Evolutionary conservation across 2,888 invertebrate species (phyloP).

Genomic region (Himalopsyche japonica): DNA sequence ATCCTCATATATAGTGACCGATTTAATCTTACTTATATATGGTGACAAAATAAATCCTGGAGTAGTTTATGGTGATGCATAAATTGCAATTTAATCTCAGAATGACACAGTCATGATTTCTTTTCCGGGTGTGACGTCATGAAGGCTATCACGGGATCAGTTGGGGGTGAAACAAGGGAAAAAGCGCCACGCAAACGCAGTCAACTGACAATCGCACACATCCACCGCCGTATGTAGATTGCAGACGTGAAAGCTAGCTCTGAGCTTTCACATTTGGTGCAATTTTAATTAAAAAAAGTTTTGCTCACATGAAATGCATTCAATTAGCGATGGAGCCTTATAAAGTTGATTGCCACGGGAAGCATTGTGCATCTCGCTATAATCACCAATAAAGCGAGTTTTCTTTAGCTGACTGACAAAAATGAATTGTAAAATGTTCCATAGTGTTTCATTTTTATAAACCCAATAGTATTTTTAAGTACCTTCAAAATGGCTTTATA

Average conservation of each 20-base stretch:
- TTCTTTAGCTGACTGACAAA: no score
- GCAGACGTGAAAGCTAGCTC: not conserved
- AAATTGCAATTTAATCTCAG: not conserved
- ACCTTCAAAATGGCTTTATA: no score
- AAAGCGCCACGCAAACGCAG: not conserved
- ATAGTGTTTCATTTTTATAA: no score
- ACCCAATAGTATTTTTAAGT: no score
- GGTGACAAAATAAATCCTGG: no score
- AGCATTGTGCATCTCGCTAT: no score
- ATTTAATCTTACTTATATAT: no score
- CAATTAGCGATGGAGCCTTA: not conserved
- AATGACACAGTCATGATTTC: not conserved
- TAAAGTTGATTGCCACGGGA: no score
- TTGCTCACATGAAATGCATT: not conserved
- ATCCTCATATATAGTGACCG: no score
- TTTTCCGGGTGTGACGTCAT: not conserved
- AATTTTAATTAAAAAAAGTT: slow-evolving; percentile 10
- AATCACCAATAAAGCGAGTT: no score
- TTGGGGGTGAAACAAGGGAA: not conserved
- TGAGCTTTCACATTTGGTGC: not conserved
- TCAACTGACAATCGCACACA: not conserved
- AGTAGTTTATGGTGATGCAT: not conserved
- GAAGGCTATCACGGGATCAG: not conserved
- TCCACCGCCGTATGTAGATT: not conserved
- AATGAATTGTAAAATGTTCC: no score